Evolutionary conservation across 2,797 vertebrate genomes (phyloP).

Genomic region (Notoglanidium macrostoma): DNA sequence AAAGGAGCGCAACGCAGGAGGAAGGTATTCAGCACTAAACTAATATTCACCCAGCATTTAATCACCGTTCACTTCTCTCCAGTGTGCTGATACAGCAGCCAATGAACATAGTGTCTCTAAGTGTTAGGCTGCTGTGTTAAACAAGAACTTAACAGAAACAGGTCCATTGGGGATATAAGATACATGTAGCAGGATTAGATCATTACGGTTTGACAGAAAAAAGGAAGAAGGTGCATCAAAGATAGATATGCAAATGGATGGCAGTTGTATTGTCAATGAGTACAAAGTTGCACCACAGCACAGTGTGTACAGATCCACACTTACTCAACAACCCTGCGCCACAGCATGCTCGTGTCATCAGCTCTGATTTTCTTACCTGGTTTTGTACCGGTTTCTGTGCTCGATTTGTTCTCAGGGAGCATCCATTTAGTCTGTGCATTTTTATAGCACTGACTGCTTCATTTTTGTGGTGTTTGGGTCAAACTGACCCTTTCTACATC

Average conservation of each 20-base stretch:
- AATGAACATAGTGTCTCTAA: constrained; percentile 61
- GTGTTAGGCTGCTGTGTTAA: neutral
- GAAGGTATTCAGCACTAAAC: constrained; percentile 79
- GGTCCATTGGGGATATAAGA: neutral
- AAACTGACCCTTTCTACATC: neutral
- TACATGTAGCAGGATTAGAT: neutral
- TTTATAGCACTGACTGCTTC: neutral
- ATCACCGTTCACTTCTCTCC: constrained; percentile 20
- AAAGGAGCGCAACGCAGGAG: constrained; percentile 91
- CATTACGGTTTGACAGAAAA: neutral
- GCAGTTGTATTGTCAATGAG: neutral
- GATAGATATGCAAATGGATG: neutral
- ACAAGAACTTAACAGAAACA: neutral
- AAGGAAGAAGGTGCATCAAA: neutral
- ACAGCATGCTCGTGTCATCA: neutral
- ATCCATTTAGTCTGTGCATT: constrained; percentile 4
- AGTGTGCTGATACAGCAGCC: constrained; percentile 4
- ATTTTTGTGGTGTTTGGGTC: constrained; percentile 32
- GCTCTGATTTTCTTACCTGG: neutral
- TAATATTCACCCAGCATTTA: constrained; percentile 18
- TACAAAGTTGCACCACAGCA: neutral
- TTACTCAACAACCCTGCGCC: constrained; percentile 3
- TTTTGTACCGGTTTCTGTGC: neutral
- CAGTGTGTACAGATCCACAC: neutral
- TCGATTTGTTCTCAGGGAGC: neutral